A percentile compares a stretch with the other conserved stretches of the same genome.
These are phyloP conservation scores for Zaprionus lachaisei DNA, from an alignment of 1,140 invertebrate species.

Conservation along the genomic window DNA sequence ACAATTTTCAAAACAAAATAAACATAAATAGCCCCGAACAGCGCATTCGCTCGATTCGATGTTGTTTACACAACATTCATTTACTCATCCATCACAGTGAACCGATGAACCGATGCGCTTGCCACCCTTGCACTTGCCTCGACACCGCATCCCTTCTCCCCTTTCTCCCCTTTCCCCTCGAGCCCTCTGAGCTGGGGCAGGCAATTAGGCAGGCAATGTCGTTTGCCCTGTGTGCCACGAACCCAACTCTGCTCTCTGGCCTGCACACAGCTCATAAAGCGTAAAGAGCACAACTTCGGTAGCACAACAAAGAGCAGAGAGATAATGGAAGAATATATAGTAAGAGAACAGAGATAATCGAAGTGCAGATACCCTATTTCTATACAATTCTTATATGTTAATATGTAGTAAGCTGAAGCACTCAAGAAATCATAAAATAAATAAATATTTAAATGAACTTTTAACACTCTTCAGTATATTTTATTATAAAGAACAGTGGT, in stretches of 20 bases:
- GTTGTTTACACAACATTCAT: slow-evolving; percentile 68
- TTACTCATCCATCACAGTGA: slow-evolving; percentile 42
- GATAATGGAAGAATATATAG: background rate
- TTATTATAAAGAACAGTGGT: background rate
- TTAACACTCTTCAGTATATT: background rate
- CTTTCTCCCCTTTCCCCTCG: background rate
- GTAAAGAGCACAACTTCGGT: slow-evolving; percentile 66
- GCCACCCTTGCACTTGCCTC: background rate
- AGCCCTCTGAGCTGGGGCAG: slow-evolving; percentile 5
- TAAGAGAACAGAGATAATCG: background rate
- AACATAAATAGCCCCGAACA: slow-evolving; percentile 67
- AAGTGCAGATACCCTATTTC: slow-evolving; percentile 24
- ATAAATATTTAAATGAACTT: background rate
- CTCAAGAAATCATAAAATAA: background rate
- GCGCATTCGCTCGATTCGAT: slow-evolving; percentile 46
- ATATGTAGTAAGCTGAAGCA: too few relatives aligned
- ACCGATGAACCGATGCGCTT: slow-evolving; percentile 15
- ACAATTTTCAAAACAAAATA: slow-evolving; percentile 83
- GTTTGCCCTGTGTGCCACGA: slow-evolving; percentile 37
- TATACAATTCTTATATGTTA: background rate
- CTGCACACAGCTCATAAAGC: slow-evolving; percentile 55
- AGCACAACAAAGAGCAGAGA: slow-evolving; percentile 51
- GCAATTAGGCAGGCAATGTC: slow-evolving; percentile 77
- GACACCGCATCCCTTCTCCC: slow-evolving; percentile 4
- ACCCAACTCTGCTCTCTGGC: slow-evolving; percentile 18